Conservation (phyloP, 2,797 vertebrate species). For the Gymnopithys bicolor region DNA sequence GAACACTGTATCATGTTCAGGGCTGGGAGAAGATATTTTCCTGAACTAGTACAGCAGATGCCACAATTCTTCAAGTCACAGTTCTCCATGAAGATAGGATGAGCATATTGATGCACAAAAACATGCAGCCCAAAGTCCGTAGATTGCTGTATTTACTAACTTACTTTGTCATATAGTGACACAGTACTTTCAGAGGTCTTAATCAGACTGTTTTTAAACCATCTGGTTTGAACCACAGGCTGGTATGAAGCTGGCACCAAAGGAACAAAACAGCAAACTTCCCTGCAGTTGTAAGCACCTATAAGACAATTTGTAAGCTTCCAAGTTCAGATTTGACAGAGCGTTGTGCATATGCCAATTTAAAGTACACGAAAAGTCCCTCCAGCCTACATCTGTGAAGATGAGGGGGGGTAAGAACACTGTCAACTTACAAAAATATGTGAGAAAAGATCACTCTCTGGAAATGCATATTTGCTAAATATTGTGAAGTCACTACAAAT, state of each 20-base stretch:
- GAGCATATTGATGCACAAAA: neutral
- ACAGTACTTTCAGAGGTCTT: neutral
- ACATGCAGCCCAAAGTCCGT: neutral
- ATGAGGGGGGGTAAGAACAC: neutral
- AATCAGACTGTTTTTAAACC: neutral
- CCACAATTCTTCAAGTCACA: neutral
- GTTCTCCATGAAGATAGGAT: neutral
- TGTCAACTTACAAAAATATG: neutral
- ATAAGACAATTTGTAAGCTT: neutral
- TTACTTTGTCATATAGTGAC: neutral
- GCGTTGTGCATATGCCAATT: neutral
- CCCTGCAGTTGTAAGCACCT: neutral
- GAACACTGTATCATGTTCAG: neutral
- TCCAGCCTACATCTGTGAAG: conserved; percentile 10
- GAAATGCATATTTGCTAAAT: neutral
- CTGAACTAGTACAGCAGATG: neutral
- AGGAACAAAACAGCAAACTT: neutral
- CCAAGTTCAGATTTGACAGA: neutral
- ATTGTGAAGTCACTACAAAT: neutral
- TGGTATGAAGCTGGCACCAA: neutral
- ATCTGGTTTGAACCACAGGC: neutral
- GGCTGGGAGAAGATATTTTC: accelerated
- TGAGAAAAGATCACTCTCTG: neutral
- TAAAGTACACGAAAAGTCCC: neutral
- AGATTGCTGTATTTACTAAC: neutral